Percentiles rank a stretch among this genome's conserved stretches.
These are phyloP conservation scores for Myotis vivesi DNA, from an alignment of 2,797 vertebrate genomes.

Conservation along the genomic window DNA sequence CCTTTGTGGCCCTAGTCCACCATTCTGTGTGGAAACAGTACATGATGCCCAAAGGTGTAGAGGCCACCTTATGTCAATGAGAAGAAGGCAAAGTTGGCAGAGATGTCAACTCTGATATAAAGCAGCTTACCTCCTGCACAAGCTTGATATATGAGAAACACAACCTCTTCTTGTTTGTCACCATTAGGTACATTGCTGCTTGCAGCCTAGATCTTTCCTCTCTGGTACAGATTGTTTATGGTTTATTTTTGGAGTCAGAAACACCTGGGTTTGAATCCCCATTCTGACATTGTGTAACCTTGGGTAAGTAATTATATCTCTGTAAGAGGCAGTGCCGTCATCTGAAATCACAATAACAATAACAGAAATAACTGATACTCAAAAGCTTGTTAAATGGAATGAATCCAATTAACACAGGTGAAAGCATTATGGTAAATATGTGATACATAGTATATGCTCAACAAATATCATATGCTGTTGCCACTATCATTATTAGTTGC, in stretches of 20 bases:
- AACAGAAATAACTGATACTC: neutral
- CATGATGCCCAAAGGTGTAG: neutral
- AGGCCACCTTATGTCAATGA: neutral
- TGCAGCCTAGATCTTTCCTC: neutral
- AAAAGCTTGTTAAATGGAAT: neutral
- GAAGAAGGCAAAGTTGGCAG: neutral
- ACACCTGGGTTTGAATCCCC: neutral
- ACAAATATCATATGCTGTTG: neutral
- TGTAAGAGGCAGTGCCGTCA: neutral
- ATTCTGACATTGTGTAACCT: neutral
- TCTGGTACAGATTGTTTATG: neutral
- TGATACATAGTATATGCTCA: neutral
- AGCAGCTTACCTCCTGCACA: neutral
- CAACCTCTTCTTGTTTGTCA: neutral
- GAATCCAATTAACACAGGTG: neutral
- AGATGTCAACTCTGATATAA: neutral
- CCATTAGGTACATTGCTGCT: neutral
- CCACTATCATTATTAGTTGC: neutral
- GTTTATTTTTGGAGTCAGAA: neutral
- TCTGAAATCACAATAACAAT: neutral
- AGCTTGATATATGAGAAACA: neutral
- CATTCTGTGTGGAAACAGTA: neutral
- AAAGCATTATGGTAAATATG: neutral
- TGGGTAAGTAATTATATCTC: neutral
- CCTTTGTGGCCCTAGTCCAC: neutral